These are phyloP conservation scores for Ataeniobius toweri DNA, from an alignment of 2,797 vertebrate species.

Conservation along the genomic window DNA sequence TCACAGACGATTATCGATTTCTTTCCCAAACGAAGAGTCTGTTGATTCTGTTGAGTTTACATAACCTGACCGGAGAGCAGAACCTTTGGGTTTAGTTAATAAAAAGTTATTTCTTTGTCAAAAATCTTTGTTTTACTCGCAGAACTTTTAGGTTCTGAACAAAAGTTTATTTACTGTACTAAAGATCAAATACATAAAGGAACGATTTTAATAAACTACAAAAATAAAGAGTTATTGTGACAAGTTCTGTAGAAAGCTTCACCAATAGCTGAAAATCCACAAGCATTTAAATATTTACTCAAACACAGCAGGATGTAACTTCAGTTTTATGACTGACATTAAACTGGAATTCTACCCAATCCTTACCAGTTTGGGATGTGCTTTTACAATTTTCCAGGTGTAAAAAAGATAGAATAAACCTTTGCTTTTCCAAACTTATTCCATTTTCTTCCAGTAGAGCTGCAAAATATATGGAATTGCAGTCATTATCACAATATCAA, in stretches of 20 bases:
- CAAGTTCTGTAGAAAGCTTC: background rate
- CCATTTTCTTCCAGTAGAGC: no score
- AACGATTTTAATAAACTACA: no score
- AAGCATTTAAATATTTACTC: background rate
- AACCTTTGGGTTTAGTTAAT: background rate
- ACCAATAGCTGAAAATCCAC: background rate
- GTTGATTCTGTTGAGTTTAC: conserved; percentile 19
- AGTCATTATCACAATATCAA: no score
- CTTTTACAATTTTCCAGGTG: no score
- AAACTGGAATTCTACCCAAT: background rate
- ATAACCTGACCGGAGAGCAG: background rate
- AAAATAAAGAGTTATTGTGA: background rate
- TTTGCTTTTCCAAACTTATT: no score
- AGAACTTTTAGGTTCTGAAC: background rate
- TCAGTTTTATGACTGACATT: no score
- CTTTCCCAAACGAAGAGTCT: background rate
- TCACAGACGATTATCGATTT: conserved; percentile 9
- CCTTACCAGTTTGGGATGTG: no score
- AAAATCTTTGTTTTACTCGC: background rate
- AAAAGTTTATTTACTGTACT: background rate
- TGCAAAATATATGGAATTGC: no score
- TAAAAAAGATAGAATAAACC: no score
- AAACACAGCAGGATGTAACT: no score
- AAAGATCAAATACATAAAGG: background rate
- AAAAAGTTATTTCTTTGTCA: background rate